Evolutionary conservation across 2,888 invertebrate species (phyloP).

Genomic region (Eupithecia subfuscata): DNA sequence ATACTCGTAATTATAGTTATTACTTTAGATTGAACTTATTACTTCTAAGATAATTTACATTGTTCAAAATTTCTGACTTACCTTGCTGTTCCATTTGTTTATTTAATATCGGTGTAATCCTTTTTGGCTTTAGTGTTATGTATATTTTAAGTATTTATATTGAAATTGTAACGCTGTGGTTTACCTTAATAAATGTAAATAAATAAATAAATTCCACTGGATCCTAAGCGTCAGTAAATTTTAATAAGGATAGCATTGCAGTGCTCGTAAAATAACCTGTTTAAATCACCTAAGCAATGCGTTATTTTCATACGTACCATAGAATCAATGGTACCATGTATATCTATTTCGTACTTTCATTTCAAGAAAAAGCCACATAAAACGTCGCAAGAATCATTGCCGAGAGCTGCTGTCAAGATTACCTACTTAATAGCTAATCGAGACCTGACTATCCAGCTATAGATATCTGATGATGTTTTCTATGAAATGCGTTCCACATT

Average conservation of each 20-base stretch:
- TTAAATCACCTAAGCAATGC: background rate
- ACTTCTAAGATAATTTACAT: too few relatives aligned
- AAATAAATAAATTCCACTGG: too few relatives aligned
- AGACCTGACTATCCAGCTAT: constrained; percentile 34
- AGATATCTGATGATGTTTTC: constrained; percentile 47
- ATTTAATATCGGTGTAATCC: too few relatives aligned
- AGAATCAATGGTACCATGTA: too few relatives aligned
- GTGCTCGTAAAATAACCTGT: background rate
- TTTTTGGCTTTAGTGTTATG: too few relatives aligned
- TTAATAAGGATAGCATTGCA: background rate
- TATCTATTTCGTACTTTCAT: background rate
- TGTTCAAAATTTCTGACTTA: too few relatives aligned
- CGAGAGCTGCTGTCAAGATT: constrained; percentile 26
- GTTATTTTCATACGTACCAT: background rate
- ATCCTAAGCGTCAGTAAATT: background rate
- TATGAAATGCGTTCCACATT: constrained; percentile 32
- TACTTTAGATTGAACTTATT: too few relatives aligned
- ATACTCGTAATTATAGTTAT: too few relatives aligned
- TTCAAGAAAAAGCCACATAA: background rate
- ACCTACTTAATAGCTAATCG: constrained; percentile 3
- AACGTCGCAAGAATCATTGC: constrained; percentile 16
- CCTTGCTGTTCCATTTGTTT: too few relatives aligned
- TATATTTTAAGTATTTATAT: too few relatives aligned
- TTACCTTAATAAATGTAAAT: too few relatives aligned
- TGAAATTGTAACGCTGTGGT: too few relatives aligned